Evolutionary conservation across 2,797 vertebrate species (phyloP).

Genomic region (Lophius americanus): DNA sequence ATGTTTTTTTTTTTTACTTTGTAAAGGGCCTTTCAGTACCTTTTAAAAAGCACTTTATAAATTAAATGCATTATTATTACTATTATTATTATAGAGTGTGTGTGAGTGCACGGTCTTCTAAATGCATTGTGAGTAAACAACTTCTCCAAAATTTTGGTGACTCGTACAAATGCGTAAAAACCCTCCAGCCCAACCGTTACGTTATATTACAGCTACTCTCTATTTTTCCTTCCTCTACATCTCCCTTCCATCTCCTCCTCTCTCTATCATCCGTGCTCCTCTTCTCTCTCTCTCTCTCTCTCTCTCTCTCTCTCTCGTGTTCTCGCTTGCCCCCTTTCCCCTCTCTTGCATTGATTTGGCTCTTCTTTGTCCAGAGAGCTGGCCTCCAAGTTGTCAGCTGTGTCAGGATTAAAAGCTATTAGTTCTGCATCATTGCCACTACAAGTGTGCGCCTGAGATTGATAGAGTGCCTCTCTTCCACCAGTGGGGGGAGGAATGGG

Average conservation of each 20-base stretch:
- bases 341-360: constrained; percentile 74
- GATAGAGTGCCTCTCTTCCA: constrained; percentile 80
- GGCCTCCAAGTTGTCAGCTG: constrained; percentile 85
- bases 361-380: constrained; percentile 79
- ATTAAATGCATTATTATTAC: too few species aligned
- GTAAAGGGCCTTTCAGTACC: too few species aligned
- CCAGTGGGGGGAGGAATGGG: constrained; percentile 48
- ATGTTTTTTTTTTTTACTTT: too few species aligned
- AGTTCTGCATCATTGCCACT: constrained; percentile 86
- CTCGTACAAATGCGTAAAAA: too few species aligned
- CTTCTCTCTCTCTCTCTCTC: neutral
- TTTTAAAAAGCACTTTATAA: too few species aligned
- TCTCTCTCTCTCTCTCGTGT: constrained; percentile 1
- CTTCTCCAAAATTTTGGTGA: too few species aligned
- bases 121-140: too few species aligned
- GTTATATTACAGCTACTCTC: constrained; percentile 3
- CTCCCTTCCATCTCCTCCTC: neutral
- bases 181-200: neutral
- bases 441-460: constrained; percentile 84
- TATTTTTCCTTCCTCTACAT: neutral
- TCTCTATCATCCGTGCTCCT: constrained; percentile 3
- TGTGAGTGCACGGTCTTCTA: too few species aligned
- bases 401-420: constrained; percentile 88
- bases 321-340: neutral
- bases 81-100: too few species aligned